Evolutionary conservation across 37 sponge, comb jelly and placozoan genomes (phyloP), one percentile per base, ranked within the genome.

Genomic region (Halichondria panicea): DNA sequence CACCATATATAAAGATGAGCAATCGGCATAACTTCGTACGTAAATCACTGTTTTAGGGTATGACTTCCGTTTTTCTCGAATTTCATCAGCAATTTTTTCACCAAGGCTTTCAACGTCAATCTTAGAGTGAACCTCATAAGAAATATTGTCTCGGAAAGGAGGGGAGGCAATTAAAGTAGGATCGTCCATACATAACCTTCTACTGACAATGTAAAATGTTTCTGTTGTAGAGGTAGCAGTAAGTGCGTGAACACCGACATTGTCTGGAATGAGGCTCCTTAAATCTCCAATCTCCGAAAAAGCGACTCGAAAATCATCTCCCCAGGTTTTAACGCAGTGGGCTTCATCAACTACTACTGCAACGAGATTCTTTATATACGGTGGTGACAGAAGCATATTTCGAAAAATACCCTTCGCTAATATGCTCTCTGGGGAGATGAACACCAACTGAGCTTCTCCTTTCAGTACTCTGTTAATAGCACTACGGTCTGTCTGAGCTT

Each of bases 271-370:
- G 28, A 81, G n/a, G 55, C 82, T 73, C 31, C 79, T 19, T 60
- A 81, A 39, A 40, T 73, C 55, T 11, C 66, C 74, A 50, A 81
- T 69, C 42, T 73, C 43, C 39, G 65, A 50, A 73, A 65, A 73
- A 41, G 74, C 82, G 27, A 57, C 43, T 35, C 74, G 0, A 59
- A 81, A 81, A 45, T 81, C 40, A 53, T 61, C 82, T 32, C 82
- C 82, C 86, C 86, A 85, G 3, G 56, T 65, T 39, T 83, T 83
- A 19, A 83, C 84, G 76, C 77, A 76, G 56, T 83, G 84, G 3
- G 71, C 84, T 44, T 76, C 77, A 57, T 83, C 84, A 28, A 83
- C 76, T 9, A 75, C 84, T 38, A 83, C 39, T 21, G 39, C 75
- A 19, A 71, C 71, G 8, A 70, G 64, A 3, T 71, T 50, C 34